phyloP scores from a whole-genome alignment of 1,140 invertebrate genomes.

The Macrosteles quadrilineatus region DNA sequence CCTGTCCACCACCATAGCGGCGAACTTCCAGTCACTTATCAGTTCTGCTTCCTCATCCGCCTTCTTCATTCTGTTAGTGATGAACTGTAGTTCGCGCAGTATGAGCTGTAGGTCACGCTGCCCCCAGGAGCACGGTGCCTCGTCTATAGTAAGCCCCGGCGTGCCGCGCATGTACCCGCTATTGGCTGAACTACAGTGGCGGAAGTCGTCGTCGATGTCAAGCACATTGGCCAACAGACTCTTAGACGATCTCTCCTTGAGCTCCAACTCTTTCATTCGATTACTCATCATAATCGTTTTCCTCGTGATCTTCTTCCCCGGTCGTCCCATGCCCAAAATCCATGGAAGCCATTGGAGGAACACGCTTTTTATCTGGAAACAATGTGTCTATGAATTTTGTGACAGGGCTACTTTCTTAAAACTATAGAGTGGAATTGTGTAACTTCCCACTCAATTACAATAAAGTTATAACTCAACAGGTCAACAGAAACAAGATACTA shows the following conservation, averaged over 20 bases:
- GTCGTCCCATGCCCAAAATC: constrained; percentile 90
- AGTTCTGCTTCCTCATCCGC: constrained; percentile 88
- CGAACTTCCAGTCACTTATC: constrained; percentile 98
- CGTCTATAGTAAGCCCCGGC: constrained; percentile 52
- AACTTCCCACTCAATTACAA: too few species aligned
- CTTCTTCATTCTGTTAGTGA: constrained; percentile 87
- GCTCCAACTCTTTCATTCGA: constrained; percentile 85
- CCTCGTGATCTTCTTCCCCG: constrained; percentile 89
- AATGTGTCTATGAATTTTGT: neutral
- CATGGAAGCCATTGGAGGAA: constrained; percentile 97
- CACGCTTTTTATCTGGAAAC: constrained; percentile 79
- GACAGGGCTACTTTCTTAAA: neutral
- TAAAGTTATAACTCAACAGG: too few species aligned
- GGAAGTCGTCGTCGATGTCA: constrained; percentile 93
- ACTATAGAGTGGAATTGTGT: too few species aligned
- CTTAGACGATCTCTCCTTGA: constrained; percentile 90
- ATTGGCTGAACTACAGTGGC: constrained; percentile 56
- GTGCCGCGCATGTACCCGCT: constrained; percentile 50
- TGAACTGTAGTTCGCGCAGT: constrained; percentile 90
- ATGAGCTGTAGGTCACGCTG: constrained; percentile 78
- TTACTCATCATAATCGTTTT: constrained; percentile 87
- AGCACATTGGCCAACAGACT: constrained; percentile 91
- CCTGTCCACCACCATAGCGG: constrained; percentile 98
- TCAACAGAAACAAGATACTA: too few species aligned
- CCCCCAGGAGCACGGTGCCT: constrained; percentile 47